These are phyloP conservation scores for Borostomias antarcticus DNA, from an alignment of 2,797 vertebrate genomes.

Conservation along the genomic window DNA sequence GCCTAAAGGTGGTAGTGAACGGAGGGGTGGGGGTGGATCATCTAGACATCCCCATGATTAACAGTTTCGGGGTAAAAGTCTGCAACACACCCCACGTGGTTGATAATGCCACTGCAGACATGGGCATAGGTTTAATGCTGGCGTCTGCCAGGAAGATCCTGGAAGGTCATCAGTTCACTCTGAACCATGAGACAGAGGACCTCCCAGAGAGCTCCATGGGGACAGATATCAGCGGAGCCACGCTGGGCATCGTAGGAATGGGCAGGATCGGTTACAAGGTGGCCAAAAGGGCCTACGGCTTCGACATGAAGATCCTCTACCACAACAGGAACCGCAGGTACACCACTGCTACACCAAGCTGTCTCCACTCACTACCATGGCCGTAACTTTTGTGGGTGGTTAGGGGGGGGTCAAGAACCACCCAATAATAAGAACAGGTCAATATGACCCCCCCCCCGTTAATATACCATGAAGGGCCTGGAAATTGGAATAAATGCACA, in stretches of 20 bases:
- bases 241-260: slow-evolving; percentile 82
- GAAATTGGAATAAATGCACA: too few relatives aligned
- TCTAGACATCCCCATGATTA: slow-evolving; percentile 74
- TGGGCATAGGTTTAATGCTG: slow-evolving; percentile 78
- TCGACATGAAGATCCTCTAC: slow-evolving; percentile 85
- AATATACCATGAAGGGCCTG: too few relatives aligned
- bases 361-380: background rate
- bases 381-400: too few relatives aligned
- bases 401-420: too few relatives aligned
- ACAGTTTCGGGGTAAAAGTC: slow-evolving; percentile 74
- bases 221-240: slow-evolving; percentile 71
- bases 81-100: slow-evolving; percentile 74
- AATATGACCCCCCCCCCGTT: too few relatives aligned
- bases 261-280: slow-evolving; percentile 80
- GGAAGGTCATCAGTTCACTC: slow-evolving; percentile 75
- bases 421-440: too few relatives aligned
- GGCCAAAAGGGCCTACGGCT: slow-evolving; percentile 75
- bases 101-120: slow-evolving; percentile 76
- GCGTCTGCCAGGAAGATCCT: slow-evolving; percentile 76
- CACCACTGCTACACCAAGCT: background rate
- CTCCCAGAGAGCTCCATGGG: slow-evolving; percentile 64
- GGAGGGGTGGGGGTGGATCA: slow-evolving; percentile 78
- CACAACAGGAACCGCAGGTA: slow-evolving; percentile 80
- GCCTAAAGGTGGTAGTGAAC: slow-evolving; percentile 74
- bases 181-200: slow-evolving; percentile 54